A percentile compares a stretch with the other conserved stretches of the same genome.
Evolutionary conservation across 2,888 invertebrate species (phyloP).

Genomic region (Acleris laterana): DNA sequence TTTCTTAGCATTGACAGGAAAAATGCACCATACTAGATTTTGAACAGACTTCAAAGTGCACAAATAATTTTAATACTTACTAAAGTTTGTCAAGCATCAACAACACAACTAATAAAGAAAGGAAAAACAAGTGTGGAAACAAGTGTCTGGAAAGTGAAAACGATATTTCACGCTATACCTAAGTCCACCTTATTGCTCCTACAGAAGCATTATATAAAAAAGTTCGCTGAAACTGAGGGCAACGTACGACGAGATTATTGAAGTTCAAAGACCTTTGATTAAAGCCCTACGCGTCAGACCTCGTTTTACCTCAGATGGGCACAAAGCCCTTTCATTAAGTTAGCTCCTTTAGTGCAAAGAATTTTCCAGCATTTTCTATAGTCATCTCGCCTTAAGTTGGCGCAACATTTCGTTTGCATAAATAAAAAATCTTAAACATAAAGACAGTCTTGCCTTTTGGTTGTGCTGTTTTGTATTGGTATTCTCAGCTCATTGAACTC

Average conservation of each 20-base stretch:
- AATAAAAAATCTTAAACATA: too few species aligned
- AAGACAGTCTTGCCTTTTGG: too few species aligned
- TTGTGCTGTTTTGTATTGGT: too few species aligned
- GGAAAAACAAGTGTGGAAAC: background rate
- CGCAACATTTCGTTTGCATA: too few species aligned
- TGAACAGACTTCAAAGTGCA: background rate
- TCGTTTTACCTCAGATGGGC: constrained; percentile 14
- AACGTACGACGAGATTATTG: constrained; percentile 1
- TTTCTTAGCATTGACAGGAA: background rate
- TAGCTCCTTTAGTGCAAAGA: background rate
- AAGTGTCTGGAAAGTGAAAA: background rate
- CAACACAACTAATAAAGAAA: background rate
- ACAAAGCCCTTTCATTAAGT: constrained; percentile 19
- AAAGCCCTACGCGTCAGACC: constrained; percentile 9
- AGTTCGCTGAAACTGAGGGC: constrained; percentile 2
- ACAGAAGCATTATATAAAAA: background rate
- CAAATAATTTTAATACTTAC: background rate
- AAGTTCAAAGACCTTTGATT: constrained; percentile 23
- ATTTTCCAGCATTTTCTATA: background rate
- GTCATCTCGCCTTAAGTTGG: background rate
- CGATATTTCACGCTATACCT: too few species aligned
- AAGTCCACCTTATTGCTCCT: too few species aligned
- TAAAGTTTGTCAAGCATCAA: background rate
- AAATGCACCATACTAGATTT: background rate
- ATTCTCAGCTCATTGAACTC: too few species aligned